These are phyloP conservation scores for Pelobates fuscus DNA, from an alignment of 2,113 vertebrate species.

Conservation along the genomic window DNA sequence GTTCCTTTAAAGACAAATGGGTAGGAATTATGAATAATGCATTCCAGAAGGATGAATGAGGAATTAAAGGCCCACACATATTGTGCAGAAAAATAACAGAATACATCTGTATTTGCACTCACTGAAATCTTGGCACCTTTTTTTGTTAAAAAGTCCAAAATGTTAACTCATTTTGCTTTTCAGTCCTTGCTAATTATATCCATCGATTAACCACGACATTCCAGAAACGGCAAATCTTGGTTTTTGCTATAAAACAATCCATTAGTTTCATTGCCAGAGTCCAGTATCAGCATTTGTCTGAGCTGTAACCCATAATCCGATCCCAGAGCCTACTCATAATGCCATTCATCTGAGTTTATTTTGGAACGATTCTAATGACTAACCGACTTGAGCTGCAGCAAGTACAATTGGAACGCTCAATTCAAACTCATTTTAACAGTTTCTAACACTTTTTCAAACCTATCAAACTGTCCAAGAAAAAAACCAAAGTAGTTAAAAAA, in stretches of 20 bases:
- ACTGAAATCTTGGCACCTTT: no score
- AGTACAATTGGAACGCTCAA: constrained; percentile 22
- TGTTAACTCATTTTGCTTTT: no score
- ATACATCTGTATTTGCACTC: no score
- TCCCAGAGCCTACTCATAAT: constrained; percentile 20
- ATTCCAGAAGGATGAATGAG: no score
- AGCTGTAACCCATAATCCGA: neutral
- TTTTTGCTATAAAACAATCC: neutral
- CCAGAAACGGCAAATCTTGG: neutral
- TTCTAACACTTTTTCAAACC: constrained; percentile 32
- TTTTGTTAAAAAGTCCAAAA: no score
- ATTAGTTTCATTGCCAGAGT: constrained; percentile 17
- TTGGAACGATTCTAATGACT: constrained; percentile 26
- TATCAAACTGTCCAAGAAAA: constrained; percentile 41
- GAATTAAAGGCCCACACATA: no score
- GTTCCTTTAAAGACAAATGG: no score
- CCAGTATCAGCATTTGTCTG: constrained; percentile 12
- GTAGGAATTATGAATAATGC: no score
- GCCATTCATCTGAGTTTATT: constrained; percentile 27
- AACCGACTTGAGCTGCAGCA: neutral
- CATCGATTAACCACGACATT: neutral
- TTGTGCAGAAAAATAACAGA: no score
- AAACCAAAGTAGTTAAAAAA: constrained; percentile 34
- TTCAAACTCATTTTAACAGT: constrained; percentile 28
- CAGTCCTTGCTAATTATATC: neutral